Percentiles rank a stretch among this genome's conserved stretches.
Conservation (phyloP, 2,113 vertebrate species). For the Variabilichromis moorii region DNA sequence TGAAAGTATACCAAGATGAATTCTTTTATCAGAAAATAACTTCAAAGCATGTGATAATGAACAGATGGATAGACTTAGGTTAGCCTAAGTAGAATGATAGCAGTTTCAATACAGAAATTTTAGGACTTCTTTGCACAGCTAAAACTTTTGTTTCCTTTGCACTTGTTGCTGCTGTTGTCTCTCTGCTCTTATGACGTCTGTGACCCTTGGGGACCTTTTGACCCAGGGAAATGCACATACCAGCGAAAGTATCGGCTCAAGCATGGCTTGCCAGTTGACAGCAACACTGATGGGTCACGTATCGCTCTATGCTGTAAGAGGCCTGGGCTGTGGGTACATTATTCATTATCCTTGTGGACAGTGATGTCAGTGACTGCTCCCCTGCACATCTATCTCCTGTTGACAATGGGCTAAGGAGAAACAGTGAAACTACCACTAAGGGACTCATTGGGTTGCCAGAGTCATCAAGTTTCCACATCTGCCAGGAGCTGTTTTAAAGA, state of each 20-base stretch:
- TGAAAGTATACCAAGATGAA: neutral
- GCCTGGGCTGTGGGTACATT: neutral
- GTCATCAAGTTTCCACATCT: conserved; percentile 12
- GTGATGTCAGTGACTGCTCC: neutral
- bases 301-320: neutral
- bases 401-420: neutral
- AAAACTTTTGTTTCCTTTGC: neutral
- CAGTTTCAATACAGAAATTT: neutral
- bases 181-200: accelerated
- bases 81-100: neutral
- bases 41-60: neutral
- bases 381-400: neutral
- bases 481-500: conserved; percentile 5
- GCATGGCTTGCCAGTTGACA: neutral
- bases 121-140: neutral
- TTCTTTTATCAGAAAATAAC: neutral
- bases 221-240: neutral
- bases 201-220: neutral
- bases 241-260: neutral
- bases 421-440: neutral
- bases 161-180: neutral
- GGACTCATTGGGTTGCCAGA: neutral
- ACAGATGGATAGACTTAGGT: neutral
- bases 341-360: neutral
- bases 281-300: neutral